A percentile compares a stretch with the other conserved stretches of the same genome.
Conservation (phyloP, 2,797 vertebrate genomes). For the Tachyglossus aculeatus region DNA sequence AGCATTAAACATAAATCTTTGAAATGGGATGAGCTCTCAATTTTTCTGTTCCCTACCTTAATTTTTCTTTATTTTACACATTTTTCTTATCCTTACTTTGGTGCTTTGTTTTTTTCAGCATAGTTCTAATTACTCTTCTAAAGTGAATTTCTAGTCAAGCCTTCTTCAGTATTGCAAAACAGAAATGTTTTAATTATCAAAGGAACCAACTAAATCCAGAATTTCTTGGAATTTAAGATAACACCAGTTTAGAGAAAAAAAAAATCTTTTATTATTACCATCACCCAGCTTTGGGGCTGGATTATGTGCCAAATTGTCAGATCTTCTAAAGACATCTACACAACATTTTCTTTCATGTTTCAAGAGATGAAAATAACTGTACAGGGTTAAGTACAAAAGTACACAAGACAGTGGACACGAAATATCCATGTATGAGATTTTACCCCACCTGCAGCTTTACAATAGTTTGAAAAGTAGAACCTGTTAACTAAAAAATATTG, state of each 20-base stretch:
- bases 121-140: not conserved
- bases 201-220: conserved; percentile 33
- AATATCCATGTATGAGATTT: conserved; percentile 78
- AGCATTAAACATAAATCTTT: no score
- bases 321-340: conserved; percentile 82
- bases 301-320: conserved; percentile 77
- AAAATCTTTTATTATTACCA: conserved; percentile 76
- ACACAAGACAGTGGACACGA: conserved; percentile 81
- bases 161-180: conserved; percentile 25
- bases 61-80: no score
- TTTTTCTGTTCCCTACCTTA: no score
- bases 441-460: conserved; percentile 71
- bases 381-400: conserved; percentile 86
- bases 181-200: conserved; percentile 33
- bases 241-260: conserved; percentile 77
- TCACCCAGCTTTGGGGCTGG: conserved; percentile 70
- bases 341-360: conserved; percentile 82
- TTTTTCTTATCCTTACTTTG: not conserved
- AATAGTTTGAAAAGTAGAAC: conserved; percentile 77
- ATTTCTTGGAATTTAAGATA: conserved; percentile 54
- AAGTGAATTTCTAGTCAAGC: conserved; percentile 1
- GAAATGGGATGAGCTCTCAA: no score
- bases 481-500: conserved; percentile 78
- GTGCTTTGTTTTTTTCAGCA: not conserved
- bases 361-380: conserved; percentile 88